Conservation (phyloP, 1,140 invertebrate species). For the Caenorhabditis tropicalis region DNA sequence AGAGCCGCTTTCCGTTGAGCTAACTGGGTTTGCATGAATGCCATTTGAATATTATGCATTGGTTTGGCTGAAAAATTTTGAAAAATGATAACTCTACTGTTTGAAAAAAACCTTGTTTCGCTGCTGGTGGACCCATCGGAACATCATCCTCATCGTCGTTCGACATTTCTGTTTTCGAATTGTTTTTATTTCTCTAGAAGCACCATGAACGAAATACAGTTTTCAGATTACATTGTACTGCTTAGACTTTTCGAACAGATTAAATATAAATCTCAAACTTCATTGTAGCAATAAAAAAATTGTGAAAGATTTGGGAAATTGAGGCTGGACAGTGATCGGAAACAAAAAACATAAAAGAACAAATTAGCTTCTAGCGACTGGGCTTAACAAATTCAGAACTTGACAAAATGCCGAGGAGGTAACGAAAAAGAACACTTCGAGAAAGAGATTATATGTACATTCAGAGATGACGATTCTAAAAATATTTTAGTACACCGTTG, state of each 20-base stretch:
- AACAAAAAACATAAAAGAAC: background rate
- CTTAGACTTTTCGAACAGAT: too few relatives aligned
- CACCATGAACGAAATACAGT: too few relatives aligned
- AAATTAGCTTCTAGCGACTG: background rate
- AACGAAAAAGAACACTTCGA: background rate
- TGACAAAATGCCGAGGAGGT: too few relatives aligned
- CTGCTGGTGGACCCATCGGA: conserved; percentile 1
- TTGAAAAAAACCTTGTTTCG: background rate
- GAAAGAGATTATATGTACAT: background rate
- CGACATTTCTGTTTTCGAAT: background rate
- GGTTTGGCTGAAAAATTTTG: background rate
- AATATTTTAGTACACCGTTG: background rate
- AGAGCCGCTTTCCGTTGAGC: conserved; percentile 5
- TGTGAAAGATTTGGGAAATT: background rate
- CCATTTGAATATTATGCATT: conserved; percentile 21
- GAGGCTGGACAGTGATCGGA: background rate
- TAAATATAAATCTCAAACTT: background rate
- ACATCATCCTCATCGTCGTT: conserved; percentile 28
- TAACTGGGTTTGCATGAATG: background rate
- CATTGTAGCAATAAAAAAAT: background rate
- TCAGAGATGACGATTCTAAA: background rate
- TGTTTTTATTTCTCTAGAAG: background rate
- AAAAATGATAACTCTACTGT: background rate
- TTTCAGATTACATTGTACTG: background rate
- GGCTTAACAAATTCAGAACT: background rate